Conservation (phyloP, 64 coral and sea anemone species). For the Anthopleura sola region DNA sequence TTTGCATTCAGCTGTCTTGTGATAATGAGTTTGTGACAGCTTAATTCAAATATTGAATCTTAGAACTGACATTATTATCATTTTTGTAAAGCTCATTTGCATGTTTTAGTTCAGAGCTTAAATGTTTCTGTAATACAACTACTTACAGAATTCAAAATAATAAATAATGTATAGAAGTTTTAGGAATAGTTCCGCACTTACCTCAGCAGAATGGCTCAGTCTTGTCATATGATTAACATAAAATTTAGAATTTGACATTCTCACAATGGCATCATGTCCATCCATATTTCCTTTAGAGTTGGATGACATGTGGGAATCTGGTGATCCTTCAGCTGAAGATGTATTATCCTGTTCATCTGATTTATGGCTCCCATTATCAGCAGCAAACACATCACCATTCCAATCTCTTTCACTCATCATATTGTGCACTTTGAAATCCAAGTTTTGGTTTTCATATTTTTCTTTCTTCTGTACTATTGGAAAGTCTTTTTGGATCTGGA, state of each 20-base stretch:
- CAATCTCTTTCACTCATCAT: neutral
- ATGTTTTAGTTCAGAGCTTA: neutral
- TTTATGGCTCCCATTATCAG: neutral
- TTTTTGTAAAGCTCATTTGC: neutral
- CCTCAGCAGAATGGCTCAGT: slow-evolving; percentile 17
- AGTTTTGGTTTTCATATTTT: neutral
- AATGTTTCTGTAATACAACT: neutral
- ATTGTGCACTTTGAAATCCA: neutral
- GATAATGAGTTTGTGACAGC: neutral
- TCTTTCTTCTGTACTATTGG: neutral
- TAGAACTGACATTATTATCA: neutral
- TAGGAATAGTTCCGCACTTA: neutral
- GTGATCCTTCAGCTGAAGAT: neutral
- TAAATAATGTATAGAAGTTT: neutral
- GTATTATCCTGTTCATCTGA: slow-evolving; percentile 7
- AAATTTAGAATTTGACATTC: neutral
- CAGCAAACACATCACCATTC: neutral
- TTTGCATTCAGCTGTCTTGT: neutral
- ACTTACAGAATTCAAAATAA: neutral
- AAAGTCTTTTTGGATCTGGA: neutral
- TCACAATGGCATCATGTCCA: neutral
- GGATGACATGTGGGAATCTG: neutral
- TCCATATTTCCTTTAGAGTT: neutral
- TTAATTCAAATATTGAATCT: slow-evolving; percentile 7
- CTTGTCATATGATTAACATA: neutral